Base-by-base conservation (phyloP, 2,797 vertebrate species). In the Falco peregrinus region DNA sequence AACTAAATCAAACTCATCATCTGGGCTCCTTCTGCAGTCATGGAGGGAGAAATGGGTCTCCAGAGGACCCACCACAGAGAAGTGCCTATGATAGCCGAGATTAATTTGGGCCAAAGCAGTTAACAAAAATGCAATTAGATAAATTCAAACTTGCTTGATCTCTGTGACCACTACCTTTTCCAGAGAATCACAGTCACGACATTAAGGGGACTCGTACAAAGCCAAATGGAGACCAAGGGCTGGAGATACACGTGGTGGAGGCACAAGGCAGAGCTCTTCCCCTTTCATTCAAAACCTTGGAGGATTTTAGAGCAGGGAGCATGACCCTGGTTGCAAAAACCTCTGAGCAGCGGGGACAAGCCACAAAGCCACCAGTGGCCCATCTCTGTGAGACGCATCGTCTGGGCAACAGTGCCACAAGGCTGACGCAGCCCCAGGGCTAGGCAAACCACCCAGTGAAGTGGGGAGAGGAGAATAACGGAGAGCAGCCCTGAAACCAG, bases 361-460 rank as follows among this genome's bases (percentile, higher is more conserved):
- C 39, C 59, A 16, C 70, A 53, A 39, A 76, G 70, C 29, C 7
- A 1, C 12, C 1, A 1, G 57, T 31, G 64, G 28, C 19, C n/a
- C 1, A 0, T 22, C 51, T 8, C 70, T 2, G 0, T 13, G 56
- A 48, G 28, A 10, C 12, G 24, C 16, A 13, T 2, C 3, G 0
- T 16, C 24, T 18, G 37, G 28, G 63, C 14, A 15, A 31, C 35
- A 5, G 33, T 9, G 28, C 29, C 76, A 63, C 0, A 3, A 45
- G 33, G 64, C 45, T 71, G 57, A 71, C 1, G 4, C 41, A 48
- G 60, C 28, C 26, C 47, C 8, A 3, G 64, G 37, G 59, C 39
- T 45, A 67, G 73, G 51, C 28, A 57, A 71, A 59, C 13, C 73
- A 45, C 28, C 18, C 24, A 4, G 48, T 0, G 3, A 24, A 56